Evolutionary conservation across 2,113 vertebrate species (phyloP).

Genomic region (Haliaeetus leucogaster): DNA sequence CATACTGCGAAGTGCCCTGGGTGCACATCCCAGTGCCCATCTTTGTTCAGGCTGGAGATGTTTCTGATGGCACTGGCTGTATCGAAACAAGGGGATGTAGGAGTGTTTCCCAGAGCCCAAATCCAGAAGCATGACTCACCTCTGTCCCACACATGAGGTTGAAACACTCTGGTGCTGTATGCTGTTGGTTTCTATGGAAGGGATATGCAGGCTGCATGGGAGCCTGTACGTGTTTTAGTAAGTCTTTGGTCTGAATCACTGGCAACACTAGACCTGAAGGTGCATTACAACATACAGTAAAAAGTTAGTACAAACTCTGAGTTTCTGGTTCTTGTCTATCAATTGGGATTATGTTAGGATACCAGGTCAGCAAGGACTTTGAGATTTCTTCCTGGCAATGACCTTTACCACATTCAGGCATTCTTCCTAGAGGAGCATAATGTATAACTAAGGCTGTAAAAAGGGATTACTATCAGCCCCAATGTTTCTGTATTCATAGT

Average conservation of each 20-base stretch:
- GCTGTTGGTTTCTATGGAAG: background rate
- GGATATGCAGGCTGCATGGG: background rate
- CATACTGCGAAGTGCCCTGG: fast-evolving
- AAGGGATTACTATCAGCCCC: background rate
- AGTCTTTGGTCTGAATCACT: background rate
- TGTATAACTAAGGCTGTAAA: background rate
- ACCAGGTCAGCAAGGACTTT: background rate
- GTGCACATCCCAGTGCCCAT: fast-evolving
- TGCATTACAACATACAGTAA: background rate
- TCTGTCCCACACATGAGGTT: background rate
- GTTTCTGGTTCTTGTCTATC: background rate
- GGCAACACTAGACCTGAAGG: background rate
- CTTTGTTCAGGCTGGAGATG: background rate
- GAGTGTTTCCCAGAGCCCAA: background rate
- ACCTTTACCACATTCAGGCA: background rate
- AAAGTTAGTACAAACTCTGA: background rate
- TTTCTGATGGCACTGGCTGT: background rate
- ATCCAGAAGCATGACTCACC: background rate
- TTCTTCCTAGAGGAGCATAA: background rate
- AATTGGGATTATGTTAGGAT: background rate
- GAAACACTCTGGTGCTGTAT: background rate
- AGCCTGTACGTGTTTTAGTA: background rate
- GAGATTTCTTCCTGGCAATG: background rate
- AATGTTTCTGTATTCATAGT: background rate
- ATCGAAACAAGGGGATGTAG: background rate